Evolutionary conservation across 2,797 vertebrate genomes (phyloP).

Genomic region (Ibycter americanus): DNA sequence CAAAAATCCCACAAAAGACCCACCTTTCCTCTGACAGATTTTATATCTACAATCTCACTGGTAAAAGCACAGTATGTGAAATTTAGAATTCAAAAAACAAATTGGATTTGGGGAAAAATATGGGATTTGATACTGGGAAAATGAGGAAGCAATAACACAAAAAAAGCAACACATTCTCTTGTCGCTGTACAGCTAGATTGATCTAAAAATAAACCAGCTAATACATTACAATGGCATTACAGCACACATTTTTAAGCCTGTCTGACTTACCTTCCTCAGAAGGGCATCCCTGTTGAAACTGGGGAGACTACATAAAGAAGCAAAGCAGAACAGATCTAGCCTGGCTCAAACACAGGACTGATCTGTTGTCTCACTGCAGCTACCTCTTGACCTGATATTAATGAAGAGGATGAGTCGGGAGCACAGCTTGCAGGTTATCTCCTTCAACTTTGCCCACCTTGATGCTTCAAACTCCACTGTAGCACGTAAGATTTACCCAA

Average conservation of each 20-base stretch:
- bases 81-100: neutral
- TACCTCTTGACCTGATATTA: neutral
- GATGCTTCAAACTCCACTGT: neutral
- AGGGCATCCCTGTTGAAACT: neutral
- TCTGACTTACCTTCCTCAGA: neutral
- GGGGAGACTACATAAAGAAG: neutral
- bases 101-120: neutral
- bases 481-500: neutral
- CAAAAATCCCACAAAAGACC: neutral
- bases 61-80: neutral
- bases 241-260: neutral
- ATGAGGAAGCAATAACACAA: neutral
- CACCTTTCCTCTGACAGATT: neutral
- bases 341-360: neutral
- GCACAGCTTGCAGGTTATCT: neutral
- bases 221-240: neutral
- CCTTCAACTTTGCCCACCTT: neutral
- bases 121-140: neutral
- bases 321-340: neutral
- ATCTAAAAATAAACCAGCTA: slow-evolving; percentile 25
- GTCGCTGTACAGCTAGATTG: neutral
- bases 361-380: neutral
- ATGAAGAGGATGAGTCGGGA: neutral
- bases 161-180: neutral
- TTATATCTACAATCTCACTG: neutral